Evolutionary conservation across 92 coral and sea anemone species (phyloP).

Genomic region (Paramuricea clavata): DNA sequence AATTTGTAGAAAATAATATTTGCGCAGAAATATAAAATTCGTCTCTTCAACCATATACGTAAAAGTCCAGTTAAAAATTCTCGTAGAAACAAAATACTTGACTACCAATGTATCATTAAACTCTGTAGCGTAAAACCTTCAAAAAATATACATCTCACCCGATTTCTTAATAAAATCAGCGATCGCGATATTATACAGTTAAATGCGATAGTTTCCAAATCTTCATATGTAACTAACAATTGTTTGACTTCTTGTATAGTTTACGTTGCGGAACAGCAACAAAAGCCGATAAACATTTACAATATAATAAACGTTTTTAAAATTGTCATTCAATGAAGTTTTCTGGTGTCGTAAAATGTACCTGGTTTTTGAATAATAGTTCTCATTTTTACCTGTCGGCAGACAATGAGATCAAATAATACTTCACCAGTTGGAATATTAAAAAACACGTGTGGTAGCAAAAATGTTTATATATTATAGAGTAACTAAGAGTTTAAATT

Average conservation of each 20-base stretch:
- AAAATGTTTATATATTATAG: neutral
- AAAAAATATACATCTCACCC: neutral
- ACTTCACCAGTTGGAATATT: neutral
- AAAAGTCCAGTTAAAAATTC: neutral
- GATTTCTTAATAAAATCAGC: too few species aligned
- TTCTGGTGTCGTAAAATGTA: conserved; percentile 8
- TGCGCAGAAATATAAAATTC: too few species aligned
- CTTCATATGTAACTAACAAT: neutral
- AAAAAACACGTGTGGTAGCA: neutral
- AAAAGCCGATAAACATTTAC: neutral
- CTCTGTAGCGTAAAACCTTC: neutral
- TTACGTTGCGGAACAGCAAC: neutral
- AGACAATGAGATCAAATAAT: conserved; percentile 13
- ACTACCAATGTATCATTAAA: neutral
- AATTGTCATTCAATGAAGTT: neutral
- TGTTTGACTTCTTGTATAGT: neutral
- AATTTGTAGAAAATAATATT: too few species aligned
- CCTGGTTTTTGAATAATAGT: conserved; percentile 17
- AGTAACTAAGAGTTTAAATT: too few species aligned
- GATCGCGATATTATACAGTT: too few species aligned
- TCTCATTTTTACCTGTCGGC: neutral
- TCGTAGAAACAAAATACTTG: neutral
- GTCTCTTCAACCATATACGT: too few species aligned
- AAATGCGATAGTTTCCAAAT: neutral
- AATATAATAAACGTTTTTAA: neutral